Conservation (phyloP, 1,140 invertebrate genomes). For the Drosophila virilis region DNA sequence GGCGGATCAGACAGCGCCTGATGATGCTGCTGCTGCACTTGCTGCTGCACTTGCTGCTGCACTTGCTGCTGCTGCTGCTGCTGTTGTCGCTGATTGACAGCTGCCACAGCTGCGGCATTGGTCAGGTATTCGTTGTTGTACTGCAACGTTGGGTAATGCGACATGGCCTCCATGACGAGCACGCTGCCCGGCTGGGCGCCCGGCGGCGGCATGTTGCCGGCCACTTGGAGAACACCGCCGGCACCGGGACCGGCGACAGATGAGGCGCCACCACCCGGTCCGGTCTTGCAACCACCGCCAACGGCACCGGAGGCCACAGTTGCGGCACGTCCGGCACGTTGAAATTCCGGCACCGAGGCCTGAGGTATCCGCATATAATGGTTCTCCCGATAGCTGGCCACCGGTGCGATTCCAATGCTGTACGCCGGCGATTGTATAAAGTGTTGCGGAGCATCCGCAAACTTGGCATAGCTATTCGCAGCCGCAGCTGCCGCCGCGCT, state of each 20-base stretch:
- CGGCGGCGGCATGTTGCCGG: conserved; percentile 37
- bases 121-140: conserved; percentile 76
- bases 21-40: conserved; percentile 43
- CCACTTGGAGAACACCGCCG: conserved; percentile 61
- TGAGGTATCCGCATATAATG: conserved; percentile 78
- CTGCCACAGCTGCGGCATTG: conserved; percentile 56
- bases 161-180: conserved; percentile 71
- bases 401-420: conserved; percentile 59
- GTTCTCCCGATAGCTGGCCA: conserved; percentile 73
- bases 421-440: conserved; percentile 69
- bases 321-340: conserved; percentile 50
- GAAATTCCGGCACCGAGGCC: conserved; percentile 64
- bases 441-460: conserved; percentile 68
- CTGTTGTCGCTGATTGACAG: conserved; percentile 53
- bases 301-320: conserved; percentile 35
- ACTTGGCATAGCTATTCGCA: conserved; percentile 70
- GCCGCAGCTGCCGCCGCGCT: conserved; percentile 59
- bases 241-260: conserved; percentile 20
- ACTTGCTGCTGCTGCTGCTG: conserved; percentile 38
- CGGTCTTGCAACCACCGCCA: conserved; percentile 27
- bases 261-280: conserved; percentile 1
- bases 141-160: conserved; percentile 64
- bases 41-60: conserved; percentile 32
- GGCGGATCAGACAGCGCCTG: conserved; percentile 71
- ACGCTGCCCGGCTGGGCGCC: conserved; percentile 60